Evolutionary conservation across 2,888 invertebrate genomes (phyloP).

Genomic region (Calameuta idolon): DNA sequence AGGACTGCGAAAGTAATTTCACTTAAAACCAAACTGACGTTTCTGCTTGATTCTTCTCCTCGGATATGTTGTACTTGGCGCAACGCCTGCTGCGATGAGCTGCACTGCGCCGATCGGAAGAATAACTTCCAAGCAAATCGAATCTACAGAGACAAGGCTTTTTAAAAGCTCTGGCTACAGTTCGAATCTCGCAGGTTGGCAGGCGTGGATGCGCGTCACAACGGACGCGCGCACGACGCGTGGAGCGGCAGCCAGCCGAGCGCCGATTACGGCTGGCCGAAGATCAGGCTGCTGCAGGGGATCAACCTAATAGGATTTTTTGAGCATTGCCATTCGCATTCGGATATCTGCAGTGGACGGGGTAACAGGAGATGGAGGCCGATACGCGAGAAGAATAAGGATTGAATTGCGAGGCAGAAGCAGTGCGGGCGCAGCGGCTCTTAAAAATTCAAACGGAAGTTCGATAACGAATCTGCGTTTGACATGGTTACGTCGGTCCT

Average conservation of each 20-base stretch:
- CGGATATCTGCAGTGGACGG: too few species aligned
- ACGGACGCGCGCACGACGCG: too few species aligned
- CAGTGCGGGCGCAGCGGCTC: slow-evolving; percentile 10
- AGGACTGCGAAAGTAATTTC: background rate
- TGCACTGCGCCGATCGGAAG: slow-evolving; percentile 22
- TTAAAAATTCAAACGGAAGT: slow-evolving; percentile 21
- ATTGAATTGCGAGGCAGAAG: slow-evolving; percentile 11
- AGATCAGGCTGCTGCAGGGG: too few species aligned
- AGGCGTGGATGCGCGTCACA: background rate
- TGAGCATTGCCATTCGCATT: background rate
- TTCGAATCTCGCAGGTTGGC: background rate
- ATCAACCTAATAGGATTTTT: background rate
- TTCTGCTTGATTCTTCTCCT: background rate
- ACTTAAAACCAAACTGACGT: background rate
- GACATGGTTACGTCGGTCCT: slow-evolving; percentile 31
- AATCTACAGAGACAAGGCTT: slow-evolving; percentile 29
- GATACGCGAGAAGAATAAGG: slow-evolving; percentile 9
- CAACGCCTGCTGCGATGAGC: slow-evolving; percentile 40
- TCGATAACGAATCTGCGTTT: slow-evolving; percentile 38
- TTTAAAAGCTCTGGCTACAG: slow-evolving; percentile 16
- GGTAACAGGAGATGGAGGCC: too few species aligned
- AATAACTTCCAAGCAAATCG: slow-evolving; percentile 37
- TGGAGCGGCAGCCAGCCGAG: too few species aligned
- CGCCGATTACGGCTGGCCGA: too few species aligned
- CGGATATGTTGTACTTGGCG: slow-evolving; percentile 40